Base-by-base conservation (phyloP, 2,888 invertebrate genomes). In the Labia minor region DNA sequence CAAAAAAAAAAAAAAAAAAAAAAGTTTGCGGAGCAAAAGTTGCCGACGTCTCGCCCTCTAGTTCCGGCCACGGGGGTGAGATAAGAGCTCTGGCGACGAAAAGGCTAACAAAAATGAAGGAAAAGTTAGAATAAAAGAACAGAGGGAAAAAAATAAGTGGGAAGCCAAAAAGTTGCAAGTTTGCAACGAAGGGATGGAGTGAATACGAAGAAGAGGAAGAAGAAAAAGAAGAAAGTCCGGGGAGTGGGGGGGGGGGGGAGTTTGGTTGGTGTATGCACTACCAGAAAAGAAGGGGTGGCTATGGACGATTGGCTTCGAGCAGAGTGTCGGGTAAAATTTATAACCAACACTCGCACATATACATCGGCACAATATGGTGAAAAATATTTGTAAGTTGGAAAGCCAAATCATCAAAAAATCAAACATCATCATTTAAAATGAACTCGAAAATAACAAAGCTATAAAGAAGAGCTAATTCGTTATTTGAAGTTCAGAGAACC, bases 1-100 rank as follows among this genome's bases (percentile, higher is more conserved):
- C 65, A 67, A 65, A 67, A 69, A 69, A 67, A 69, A 67, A 69
- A 69, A 69, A 67, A 69, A 69, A 67, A 49, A 49, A 49, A 49
- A 49, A 49, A 49, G 49, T 49, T 49, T 49, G 49, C 49, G 49
- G 49, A 49, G 49, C 49, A 49, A 49, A 49, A 49, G 49, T 49
- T 49, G 49, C 49, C 49, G 49, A 49, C 49, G 49, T 49, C 49
- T 49, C 49, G 49, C 49, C 49, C 49, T 49, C 49, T 16, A 49
- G 49, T 49, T 49, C 49, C 49, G 20, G 64, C 21, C 61, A 21
- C 63, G 19, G 62, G 63, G 62, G 37, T 62, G 20, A 68, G 68
- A 68, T 68, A 68, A 68, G 68, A 65, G 67, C 21, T 49, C 65
- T 65, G 68, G 68, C 68, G 68, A 68, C 68, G 65, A 67, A 65